Evolutionary conservation across 2,888 invertebrate species (phyloP), one percentile per base, ranked within the genome.

Genomic region (Cylloceria caligata): DNA sequence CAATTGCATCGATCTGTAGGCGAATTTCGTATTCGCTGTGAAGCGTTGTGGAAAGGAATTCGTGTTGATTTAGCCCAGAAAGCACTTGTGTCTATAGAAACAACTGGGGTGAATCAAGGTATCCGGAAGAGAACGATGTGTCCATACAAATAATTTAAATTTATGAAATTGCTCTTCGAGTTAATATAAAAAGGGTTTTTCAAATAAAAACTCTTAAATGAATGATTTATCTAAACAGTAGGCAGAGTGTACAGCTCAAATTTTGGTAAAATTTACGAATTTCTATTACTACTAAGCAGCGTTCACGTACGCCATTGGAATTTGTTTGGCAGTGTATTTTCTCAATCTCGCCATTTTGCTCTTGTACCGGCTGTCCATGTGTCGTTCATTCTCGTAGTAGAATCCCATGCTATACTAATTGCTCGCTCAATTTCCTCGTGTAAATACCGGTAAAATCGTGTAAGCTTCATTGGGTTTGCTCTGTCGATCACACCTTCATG

Each of bases 341-440:
- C 21, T 52, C 49, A 21, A 7, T 13, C 24, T 24, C 24, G 21
- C 11, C 9, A 52, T 21, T 21, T 21, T 9, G 13, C 13, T 2
- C 24, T n/a, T 1, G 11, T 24, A 13, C 24, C 24, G 2, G 11
- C 52, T 52, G 52, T 52, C 52, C 24, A 13, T 24, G 3, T 9
- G 13, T n/a, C 24, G 45, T 21, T 24, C 24, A 24, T 24, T 24
- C 11, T 13, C 24, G 24, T 24, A 4, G 21, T 52, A 6, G 21
- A 24, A 24, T 24, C 3, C 49, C 21, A 24, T 49, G n/a, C n/a
- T 45, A 21, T 3, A 52, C 49, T 69, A 77, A 77, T 71, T 71
- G 71, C 52, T 19, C 39, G 62, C 39, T 9, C 64, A 64, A 77
- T 60, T 77, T 55, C 34, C 62, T 69, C 69, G 52, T n/a, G 62